Evolutionary conservation across 2,113 vertebrate genomes (phyloP), one percentile per base, ranked within the genome.

Genomic region (Vimba vimba): DNA sequence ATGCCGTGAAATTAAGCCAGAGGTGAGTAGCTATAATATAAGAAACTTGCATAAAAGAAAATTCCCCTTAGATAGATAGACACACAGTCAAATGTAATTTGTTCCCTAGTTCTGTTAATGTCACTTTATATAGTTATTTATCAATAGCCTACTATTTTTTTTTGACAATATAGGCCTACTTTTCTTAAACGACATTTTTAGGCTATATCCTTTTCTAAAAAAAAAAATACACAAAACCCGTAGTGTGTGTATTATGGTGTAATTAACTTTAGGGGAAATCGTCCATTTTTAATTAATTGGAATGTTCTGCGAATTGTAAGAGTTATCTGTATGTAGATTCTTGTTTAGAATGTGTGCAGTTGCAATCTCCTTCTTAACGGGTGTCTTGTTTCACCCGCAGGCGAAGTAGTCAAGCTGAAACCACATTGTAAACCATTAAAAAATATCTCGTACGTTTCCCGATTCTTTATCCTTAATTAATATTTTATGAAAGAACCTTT

Each of bases 361-460:
- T 59, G 47, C 33, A 73, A 39, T 23, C 43, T 43, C 11, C 15
- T 50, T 57, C 55, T 71, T 43, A 79, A 64, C 33, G 80, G 91
- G 94, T 94, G 93, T 95, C 93, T 91, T 87, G 92, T 95, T 94
- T 94, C 94, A 92, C 89, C 93, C 91, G 88, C 89, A 86, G 93
- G 93, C 90, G 89, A 89, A 90, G 92, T 90, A 94, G 93, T 95
- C 88, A 89, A 90, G 83, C 91, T 91, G 91, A 93, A 94, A 92
- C 89, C 91, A 92, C 39, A 87, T 74, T 89, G 91, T 93, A 94
- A 94, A 94, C 94, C 92, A 93, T 90, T 91, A 91, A 73, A 71
- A 47, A 71, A 47, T 23, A 43, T 27, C 62, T 69, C 68, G 19
- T 74, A 79, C 45, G 21, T 30, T 78, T 85, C 4, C 79, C 39